Percentiles rank a stretch among this genome's conserved stretches.
Evolutionary conservation across 2,888 invertebrate species (phyloP).

Genomic region (Ceratothoa steindachneri): DNA sequence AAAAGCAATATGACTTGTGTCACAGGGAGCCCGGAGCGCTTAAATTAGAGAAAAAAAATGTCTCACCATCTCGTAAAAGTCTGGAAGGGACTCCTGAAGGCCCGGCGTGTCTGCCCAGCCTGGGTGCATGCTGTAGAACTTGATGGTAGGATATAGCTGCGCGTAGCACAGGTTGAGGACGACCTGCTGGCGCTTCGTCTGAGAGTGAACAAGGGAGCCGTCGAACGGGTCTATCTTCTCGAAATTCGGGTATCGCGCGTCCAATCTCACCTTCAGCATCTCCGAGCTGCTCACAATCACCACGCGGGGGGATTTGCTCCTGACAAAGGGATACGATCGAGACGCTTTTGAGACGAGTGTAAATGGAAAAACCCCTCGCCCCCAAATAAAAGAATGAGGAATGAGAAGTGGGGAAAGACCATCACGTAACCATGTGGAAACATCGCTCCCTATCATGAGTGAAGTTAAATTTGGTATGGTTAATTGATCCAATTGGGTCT

Average conservation of each 20-base stretch:
- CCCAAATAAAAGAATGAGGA: too few species aligned
- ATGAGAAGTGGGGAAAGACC: too few species aligned
- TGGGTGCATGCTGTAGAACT: slow-evolving; percentile 54
- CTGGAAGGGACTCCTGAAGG: slow-evolving; percentile 23
- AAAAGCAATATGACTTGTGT: too few species aligned
- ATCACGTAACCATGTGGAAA: too few species aligned
- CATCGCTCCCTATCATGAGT: too few species aligned
- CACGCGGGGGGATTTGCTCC: slow-evolving; percentile 49
- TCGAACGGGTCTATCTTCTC: slow-evolving; percentile 52
- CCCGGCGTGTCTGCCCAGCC: slow-evolving; percentile 50
- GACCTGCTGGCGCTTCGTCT: slow-evolving; percentile 53
- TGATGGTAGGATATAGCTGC: slow-evolving; percentile 51
- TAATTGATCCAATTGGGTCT: too few species aligned
- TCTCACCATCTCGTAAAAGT: slow-evolving; percentile 30
- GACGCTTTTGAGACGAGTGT: too few species aligned
- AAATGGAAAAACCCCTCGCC: too few species aligned
- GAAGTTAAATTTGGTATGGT: too few species aligned
- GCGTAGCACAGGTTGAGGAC: slow-evolving; percentile 53
- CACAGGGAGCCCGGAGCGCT: too few species aligned
- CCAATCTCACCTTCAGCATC: slow-evolving; percentile 53
- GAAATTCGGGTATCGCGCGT: slow-evolving; percentile 52
- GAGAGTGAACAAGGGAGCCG: slow-evolving; percentile 53
- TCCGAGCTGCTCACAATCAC: slow-evolving; percentile 53
- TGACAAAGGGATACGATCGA: too few species aligned
- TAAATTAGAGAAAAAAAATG: too few species aligned